phyloP scores from a whole-genome alignment of 2,888 invertebrate genomes.

The Chrysodeixis includens region DNA sequence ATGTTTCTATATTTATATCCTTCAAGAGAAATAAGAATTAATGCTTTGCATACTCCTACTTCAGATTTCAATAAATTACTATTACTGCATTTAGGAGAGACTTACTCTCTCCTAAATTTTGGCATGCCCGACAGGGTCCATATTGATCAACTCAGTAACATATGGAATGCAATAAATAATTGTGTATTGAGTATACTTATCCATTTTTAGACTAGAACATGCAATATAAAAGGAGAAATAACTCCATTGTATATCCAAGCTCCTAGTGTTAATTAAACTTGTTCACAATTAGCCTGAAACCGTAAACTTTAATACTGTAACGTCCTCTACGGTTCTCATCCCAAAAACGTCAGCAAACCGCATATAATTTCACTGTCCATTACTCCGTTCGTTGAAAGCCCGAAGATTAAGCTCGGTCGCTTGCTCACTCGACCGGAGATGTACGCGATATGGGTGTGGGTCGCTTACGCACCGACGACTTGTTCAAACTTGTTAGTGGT shows the following conservation, averaged over 20 bases:
- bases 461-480: conserved; percentile 56
- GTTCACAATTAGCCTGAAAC: not conserved
- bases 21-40: too few relatives aligned
- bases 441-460: conserved; percentile 49
- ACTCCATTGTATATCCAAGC: not conserved
- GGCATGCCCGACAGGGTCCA: too few relatives aligned
- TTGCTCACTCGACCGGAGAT: conserved; percentile 32
- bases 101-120: too few relatives aligned
- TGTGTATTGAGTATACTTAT: too few relatives aligned
- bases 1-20: too few relatives aligned
- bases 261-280: not conserved
- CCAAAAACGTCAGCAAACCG: conserved; percentile 46
- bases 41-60: too few relatives aligned
- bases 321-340: conserved; percentile 17
- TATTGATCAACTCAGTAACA: too few relatives aligned
- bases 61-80: too few relatives aligned
- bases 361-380: conserved; percentile 59
- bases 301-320: not conserved
- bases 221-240: not conserved
- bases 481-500: conserved; percentile 56
- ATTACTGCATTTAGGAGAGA: too few relatives aligned
- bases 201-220: too few relatives aligned
- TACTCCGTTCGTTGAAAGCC: conserved; percentile 52
- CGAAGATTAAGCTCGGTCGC: conserved; percentile 53
- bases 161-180: too few relatives aligned